A percentile compares a stretch with the other conserved stretches of the same genome.
These are phyloP conservation scores for Agriopis leucophaearia DNA, from an alignment of 2,888 invertebrate genomes.

Conservation along the genomic window DNA sequence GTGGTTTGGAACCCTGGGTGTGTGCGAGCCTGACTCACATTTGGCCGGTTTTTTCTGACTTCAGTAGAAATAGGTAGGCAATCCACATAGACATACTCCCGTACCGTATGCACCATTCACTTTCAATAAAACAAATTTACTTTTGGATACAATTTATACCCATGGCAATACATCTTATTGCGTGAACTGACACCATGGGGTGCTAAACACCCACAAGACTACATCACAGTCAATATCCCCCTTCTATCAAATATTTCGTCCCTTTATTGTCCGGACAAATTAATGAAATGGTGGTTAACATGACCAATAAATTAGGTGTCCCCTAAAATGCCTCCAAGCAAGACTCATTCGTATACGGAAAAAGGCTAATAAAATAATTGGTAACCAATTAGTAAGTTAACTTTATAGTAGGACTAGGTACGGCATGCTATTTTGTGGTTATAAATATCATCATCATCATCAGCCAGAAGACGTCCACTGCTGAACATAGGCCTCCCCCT, in stretches of 20 bases:
- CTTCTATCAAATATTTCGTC: slow-evolving; percentile 51
- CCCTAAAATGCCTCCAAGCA: slow-evolving; percentile 42
- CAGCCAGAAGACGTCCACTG: too few species aligned
- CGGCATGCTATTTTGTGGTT: too few species aligned
- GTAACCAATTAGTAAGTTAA: not conserved
- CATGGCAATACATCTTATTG: slow-evolving; percentile 30
- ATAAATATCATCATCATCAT: too few species aligned
- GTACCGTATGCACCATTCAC: too few species aligned
- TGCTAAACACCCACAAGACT: slow-evolving; percentile 40
- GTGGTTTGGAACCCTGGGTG: too few species aligned
- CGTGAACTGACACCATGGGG: slow-evolving; percentile 32
- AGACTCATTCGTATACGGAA: slow-evolving; percentile 50
- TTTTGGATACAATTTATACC: slow-evolving; percentile 8
- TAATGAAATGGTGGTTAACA: slow-evolving; percentile 53
- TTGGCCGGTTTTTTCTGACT: too few species aligned
- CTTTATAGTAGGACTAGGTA: too few species aligned
- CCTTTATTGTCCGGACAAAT: slow-evolving; percentile 52
- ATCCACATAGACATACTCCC: too few species aligned
- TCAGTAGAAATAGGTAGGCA: too few species aligned
- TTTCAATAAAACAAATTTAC: not conserved
- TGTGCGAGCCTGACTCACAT: too few species aligned
- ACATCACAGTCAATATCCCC: slow-evolving; percentile 54
- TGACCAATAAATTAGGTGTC: slow-evolving; percentile 56
- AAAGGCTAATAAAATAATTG: slow-evolving; percentile 55
- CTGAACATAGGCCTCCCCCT: too few species aligned